Evolutionary conservation across 2,113 vertebrate species (phyloP), one percentile per base, ranked within the genome.

Genomic region (Sapajus apella): DNA sequence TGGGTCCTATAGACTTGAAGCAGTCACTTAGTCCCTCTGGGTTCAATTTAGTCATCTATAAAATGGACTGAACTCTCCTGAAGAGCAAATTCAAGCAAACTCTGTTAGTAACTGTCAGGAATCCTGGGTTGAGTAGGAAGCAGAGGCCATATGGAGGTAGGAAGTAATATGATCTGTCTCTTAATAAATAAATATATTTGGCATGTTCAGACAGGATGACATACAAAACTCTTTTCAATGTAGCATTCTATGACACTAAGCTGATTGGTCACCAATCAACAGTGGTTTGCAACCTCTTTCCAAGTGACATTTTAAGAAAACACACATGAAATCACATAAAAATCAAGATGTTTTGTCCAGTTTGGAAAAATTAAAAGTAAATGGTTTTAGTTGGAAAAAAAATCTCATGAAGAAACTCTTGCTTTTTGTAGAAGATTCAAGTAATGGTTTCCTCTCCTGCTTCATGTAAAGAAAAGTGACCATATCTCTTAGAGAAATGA

Each of bases 231-330:
- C 87, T 89, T 94, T 87, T 95, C 97, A 95, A 12, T 92, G 50
- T 81, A 93, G 75, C 9, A 0, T 80, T 84, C 40, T 90, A 0
- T 37, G 79, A 93, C 86, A 87, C 94, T 52, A 23, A 23, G 86
- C 64, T 93, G 87, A 94, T 97, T 84, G 96, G 95, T 97, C 76
- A 95, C 73, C 88, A 92, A 25, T 87, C 96, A 84, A 80, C 73
- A 91, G n/a, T 70, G 70, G 75, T 91, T 87, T 93, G 56, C 25
- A 95, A 37, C 13, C 61, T 66, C 56, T 93, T 95, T 81, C 77
- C 37, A 61, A 25, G 30, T 93, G 79, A 96, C 79, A 96, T 72
- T 89, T 96, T 66, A 45, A 76, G 50, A 52, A 87, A 30, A 73
- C 37, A 93, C 27, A 40, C 9, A 45, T 32, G 43, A 50, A 20